Conservation (phyloP, 2,888 invertebrate species). For the Caradrina clavipalpis region DNA sequence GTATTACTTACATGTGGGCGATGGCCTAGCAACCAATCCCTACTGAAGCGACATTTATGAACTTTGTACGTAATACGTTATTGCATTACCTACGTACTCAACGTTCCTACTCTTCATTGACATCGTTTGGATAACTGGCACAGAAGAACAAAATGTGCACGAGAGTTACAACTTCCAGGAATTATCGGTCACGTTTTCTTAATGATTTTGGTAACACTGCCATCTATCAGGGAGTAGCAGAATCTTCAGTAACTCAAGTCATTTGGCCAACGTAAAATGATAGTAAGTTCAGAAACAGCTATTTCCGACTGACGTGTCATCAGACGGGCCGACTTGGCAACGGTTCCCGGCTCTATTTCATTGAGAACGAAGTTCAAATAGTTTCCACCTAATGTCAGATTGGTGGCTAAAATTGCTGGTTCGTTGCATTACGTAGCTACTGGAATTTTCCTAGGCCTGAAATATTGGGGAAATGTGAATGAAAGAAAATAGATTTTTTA, state of each 20-base stretch:
- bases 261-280: constrained; percentile 65
- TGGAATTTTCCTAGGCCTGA: constrained; percentile 28
- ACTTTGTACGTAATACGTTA: constrained; percentile 27
- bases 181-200: constrained; percentile 5
- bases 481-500: constrained; percentile 5
- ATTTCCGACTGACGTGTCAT: constrained; percentile 84
- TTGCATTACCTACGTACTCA: constrained; percentile 11
- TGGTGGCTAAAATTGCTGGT: constrained; percentile 55
- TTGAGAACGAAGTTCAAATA: constrained; percentile 84
- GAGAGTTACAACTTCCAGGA: constrained; percentile 13
- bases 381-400: constrained; percentile 68
- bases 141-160: constrained; percentile 16
- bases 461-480: constrained; percentile 1
- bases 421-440: constrained; percentile 12
- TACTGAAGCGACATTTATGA: constrained; percentile 22
- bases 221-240: constrained; percentile 83
- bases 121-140: constrained; percentile 46
- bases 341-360: constrained; percentile 76
- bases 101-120: constrained; percentile 14
- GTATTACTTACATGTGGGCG: constrained; percentile 28
- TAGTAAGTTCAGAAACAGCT: constrained; percentile 70
- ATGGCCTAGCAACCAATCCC: constrained; percentile 33
- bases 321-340: constrained; percentile 83
- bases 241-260: constrained; percentile 60
- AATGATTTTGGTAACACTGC: constrained; percentile 64